phyloP scores from a whole-genome alignment of 2,888 invertebrate species.

The Ornithoptera alexandrae region DNA sequence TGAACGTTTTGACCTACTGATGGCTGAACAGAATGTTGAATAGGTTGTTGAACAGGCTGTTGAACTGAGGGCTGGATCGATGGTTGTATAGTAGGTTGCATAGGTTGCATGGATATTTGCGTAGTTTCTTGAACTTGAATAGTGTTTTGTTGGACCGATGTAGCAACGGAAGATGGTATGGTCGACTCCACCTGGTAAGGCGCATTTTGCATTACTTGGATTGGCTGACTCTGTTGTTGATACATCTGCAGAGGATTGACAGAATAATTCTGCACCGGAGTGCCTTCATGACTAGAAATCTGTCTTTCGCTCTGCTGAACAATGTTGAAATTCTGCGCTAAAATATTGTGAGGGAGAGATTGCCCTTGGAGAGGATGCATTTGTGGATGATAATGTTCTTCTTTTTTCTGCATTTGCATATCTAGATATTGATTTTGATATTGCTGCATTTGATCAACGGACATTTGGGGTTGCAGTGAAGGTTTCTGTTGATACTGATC shows the following conservation, averaged over 20 bases:
- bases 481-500: constrained; percentile 61
- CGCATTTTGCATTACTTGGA: constrained; percentile 50
- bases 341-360: constrained; percentile 66
- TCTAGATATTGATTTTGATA: constrained; percentile 56
- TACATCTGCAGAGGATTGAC: constrained; percentile 73
- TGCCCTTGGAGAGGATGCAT: constrained; percentile 67
- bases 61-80: constrained; percentile 38
- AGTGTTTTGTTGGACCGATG: constrained; percentile 41
- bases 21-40: constrained; percentile 31
- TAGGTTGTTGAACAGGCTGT: constrained; percentile 31
- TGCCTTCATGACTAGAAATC: constrained; percentile 78
- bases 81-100: constrained; percentile 35
- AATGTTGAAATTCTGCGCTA: constrained; percentile 61
- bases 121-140: constrained; percentile 26
- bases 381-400: constrained; percentile 63
- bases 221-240: constrained; percentile 56
- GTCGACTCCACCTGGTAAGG: constrained; percentile 44
- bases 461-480: constrained; percentile 62
- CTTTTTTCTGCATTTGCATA: constrained; percentile 58
- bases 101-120: constrained; percentile 32
- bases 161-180: constrained; percentile 38
- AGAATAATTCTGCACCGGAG: constrained; percentile 71
- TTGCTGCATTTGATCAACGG: constrained; percentile 60
- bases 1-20: constrained; percentile 30
- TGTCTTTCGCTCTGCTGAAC: constrained; percentile 72